Evolutionary conservation across 2,113 vertebrate species (phyloP), one percentile per base, ranked within the genome.

Genomic region (Ameiurus melas): DNA sequence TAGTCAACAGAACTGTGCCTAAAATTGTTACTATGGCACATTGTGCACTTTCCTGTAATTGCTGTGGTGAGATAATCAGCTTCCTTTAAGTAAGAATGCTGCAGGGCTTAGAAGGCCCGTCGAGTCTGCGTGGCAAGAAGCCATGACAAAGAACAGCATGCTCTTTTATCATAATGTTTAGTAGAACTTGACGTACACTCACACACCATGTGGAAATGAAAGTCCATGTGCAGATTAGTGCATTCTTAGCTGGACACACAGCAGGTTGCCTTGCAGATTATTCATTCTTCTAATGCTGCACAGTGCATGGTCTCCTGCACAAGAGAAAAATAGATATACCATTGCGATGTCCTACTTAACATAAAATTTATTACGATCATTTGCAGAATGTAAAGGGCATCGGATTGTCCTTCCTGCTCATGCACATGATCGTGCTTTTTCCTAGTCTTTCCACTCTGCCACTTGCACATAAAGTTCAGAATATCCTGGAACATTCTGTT

Each of bases 401-500:
- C n/a, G 19, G 30, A 36, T 81, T 60, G 30, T 22, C 30, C 5
- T 58, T 58, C 30, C 47, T 13, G 36, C 19, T 57, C 78, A 20
- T 0, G 36, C 43, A 78, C 7, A 68, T 51, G 16, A 4, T 68
- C 19, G 22, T 36, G 71, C 81, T 36, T 75, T 62, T 68, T 71
- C 47, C 47, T 20, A 81, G 36, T 83, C 66, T 47, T 64, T 43
- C 47, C 80, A 36, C 36, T 86, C n/a, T 33, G 14, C 19, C 36
- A n/a, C 83, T 77, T 55, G 84, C 68, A 78, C 86, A 81, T 89
- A 89, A 89, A 89, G 82, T 91, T 84, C 90, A 87, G 47, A 75
- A 66, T 85, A 90, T 87, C 47, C 83, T 82, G 88, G 90, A 90
- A 90, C 90, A 82, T 89, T 89, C 88, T 91, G 90, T 89, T 83